Conservation (phyloP, 2,888 invertebrate species). For the Eutolmus rufibarbis region DNA sequence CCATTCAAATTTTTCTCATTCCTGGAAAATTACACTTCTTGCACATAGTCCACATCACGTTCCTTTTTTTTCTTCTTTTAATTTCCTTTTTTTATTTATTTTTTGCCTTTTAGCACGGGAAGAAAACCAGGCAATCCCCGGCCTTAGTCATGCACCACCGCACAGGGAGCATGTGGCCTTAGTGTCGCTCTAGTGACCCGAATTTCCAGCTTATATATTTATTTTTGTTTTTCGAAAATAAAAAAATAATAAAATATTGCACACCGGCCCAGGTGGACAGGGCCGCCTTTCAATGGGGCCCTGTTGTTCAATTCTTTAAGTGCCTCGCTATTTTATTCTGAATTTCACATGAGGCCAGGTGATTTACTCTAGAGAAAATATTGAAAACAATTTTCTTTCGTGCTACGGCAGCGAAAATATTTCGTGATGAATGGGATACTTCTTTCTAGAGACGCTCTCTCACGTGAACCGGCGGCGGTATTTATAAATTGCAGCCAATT, state of each 20-base stretch:
- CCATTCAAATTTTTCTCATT: neutral
- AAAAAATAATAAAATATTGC: neutral
- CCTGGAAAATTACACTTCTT: constrained; percentile 5
- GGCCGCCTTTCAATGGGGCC: neutral
- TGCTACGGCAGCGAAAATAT: neutral
- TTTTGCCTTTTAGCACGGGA: neutral
- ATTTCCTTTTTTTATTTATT: neutral
- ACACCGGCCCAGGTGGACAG: constrained; percentile 1
- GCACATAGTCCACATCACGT: neutral
- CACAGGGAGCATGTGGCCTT: neutral
- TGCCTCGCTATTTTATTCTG: neutral
- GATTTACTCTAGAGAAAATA: neutral
- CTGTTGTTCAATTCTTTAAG: neutral
- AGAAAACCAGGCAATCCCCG: constrained; percentile 8
- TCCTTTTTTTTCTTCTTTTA: neutral
- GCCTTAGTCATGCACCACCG: neutral
- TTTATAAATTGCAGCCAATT: neutral
- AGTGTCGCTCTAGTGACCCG: neutral
- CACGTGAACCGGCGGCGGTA: neutral
- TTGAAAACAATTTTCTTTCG: neutral
- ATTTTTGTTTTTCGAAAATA: neutral
- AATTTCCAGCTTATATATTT: neutral
- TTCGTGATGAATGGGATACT: neutral
- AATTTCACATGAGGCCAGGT: neutral
- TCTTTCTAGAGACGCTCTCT: neutral